phyloP scores from a whole-genome alignment of 1,140 invertebrate species.

The Bicyclus anynana region DNA sequence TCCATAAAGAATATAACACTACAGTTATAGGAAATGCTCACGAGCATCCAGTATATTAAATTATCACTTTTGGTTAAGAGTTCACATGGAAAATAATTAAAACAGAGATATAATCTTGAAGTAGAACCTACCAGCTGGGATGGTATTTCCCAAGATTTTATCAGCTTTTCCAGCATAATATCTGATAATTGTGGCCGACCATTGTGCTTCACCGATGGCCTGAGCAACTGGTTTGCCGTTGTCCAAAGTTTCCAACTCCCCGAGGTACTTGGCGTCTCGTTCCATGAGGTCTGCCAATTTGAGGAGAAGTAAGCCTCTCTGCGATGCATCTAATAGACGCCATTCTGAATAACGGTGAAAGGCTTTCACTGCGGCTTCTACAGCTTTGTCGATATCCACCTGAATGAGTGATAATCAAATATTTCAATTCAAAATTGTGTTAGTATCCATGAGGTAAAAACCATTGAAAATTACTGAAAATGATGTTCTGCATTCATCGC shows the following conservation, averaged over 20 bases:
- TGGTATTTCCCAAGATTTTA: slow-evolving; percentile 82
- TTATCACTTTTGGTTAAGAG: too few relatives aligned
- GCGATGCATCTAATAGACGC: slow-evolving; percentile 85
- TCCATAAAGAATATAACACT: too few relatives aligned
- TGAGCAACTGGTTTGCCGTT: slow-evolving; percentile 85
- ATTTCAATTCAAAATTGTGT: neutral
- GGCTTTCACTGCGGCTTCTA: slow-evolving; percentile 86
- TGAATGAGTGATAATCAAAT: slow-evolving; percentile 30
- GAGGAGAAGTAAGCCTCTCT: slow-evolving; percentile 75
- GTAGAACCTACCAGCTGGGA: slow-evolving; percentile 66
- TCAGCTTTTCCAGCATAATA: slow-evolving; percentile 89
- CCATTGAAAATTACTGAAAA: too few relatives aligned
- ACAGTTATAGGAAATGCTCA: too few relatives aligned
- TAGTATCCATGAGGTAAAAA: too few relatives aligned
- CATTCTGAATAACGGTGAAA: slow-evolving; percentile 85
- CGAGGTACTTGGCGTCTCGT: slow-evolving; percentile 82
- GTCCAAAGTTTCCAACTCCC: slow-evolving; percentile 83
- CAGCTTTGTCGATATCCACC: slow-evolving; percentile 88
- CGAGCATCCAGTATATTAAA: too few relatives aligned
- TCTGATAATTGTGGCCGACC: slow-evolving; percentile 77
- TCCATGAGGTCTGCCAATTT: slow-evolving; percentile 86
- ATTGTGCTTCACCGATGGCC: slow-evolving; percentile 78
- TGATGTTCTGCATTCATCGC: too few relatives aligned
- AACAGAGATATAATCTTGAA: too few relatives aligned
- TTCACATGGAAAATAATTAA: too few relatives aligned